Base-by-base conservation (phyloP, 2,113 vertebrate genomes). In the Petrocephalus zakoni region DNA sequence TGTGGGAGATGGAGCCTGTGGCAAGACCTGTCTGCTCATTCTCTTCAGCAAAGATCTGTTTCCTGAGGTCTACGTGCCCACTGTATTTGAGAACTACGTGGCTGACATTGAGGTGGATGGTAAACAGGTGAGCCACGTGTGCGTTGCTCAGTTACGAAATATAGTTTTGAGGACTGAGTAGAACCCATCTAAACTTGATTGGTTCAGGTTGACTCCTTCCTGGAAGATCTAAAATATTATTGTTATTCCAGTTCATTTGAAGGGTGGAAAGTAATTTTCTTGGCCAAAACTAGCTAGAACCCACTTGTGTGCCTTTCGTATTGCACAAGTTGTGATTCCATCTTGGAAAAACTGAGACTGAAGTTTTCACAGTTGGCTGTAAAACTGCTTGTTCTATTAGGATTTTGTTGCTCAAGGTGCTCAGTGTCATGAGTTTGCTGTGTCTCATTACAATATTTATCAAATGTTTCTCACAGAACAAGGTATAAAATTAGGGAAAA, bases 21-120 rank as follows among this genome's bases (percentile, higher is more conserved):
- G 98, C 82, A 99, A 99, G 94, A 99, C 98, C 52, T 99, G 98
- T 93, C 97, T 99, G 91, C 97, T 99, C 91, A 99, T 99, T 7
- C 97, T 99, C 90, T 99, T 99, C 95, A 99, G 98, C 93, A 99
- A 99, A 95, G 98, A 99, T 95, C 98, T 98, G 94, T 99, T 99
- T 93, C 98, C 98, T 87, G 98, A 99, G 92, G 98, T 99, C 2
- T 99, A 99, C 19, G 98, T 99, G 85, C 98, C 98, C 90, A 99
- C 98, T 0, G 98, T 99, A 90, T 99, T 99, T 91, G 98, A 99
- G 94, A 99, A 99, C 94, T 99, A 99, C 49, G 98, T 99, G 87
- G 98, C 98, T 88, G 98, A 99, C 95, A 99, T 99, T 5, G 98
- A 99, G 94, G 98, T 99, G 90, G 98, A 99, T 90, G 92, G 96